Base-by-base conservation (phyloP, 30 jellyfish, hydroid and myxozoan species). In the Turritopsis rubra region DNA sequence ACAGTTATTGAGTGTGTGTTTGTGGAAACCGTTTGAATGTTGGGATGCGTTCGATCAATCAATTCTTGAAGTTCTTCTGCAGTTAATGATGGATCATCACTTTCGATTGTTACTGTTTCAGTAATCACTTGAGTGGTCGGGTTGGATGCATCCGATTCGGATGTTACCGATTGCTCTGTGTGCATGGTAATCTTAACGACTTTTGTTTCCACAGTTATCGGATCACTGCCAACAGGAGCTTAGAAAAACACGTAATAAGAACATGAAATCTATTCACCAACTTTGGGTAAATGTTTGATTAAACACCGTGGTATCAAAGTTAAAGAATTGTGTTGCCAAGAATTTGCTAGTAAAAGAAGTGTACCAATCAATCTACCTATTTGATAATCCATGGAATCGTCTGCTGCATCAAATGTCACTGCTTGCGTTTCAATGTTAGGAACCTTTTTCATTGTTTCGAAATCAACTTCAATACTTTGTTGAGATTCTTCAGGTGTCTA, bases 61-160 rank as follows among this genome's bases (percentile, higher is more conserved):
- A 71, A 18, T 19, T 73, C 26, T 52, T 82, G 85, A 9, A 80
- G 41, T 65, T 80, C 83, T 29, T 82, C 88, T 18, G 65, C 77
- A 18, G 88, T 65, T 20, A 82, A 23, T 27, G 52, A 22, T 21
- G 28, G 27, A n/a, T 20, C 31, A 29, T 83, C 90, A 20, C 88
- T 81, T 20, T 83, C 90, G 54, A 71, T 71, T 27, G 71, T 75
- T 21, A 83, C 75, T 16, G 90, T 83, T 72, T 74, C 52, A 0
- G 90, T 83, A 30, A 83, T 75, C 16, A 72, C 65, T 52, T 83
- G 89, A 1, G 90, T 30, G 17, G 90, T 83, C 5, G 75, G 88
- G 29, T 25, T 17, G 71, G 28, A 70, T 16, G 66, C 76, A 16
- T n/a, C 60, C 13, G 60, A 3, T 3, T 76, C 66, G 79, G 22